Conservation (phyloP, 2,888 invertebrate genomes). For the Synergus umbraculus region DNA sequence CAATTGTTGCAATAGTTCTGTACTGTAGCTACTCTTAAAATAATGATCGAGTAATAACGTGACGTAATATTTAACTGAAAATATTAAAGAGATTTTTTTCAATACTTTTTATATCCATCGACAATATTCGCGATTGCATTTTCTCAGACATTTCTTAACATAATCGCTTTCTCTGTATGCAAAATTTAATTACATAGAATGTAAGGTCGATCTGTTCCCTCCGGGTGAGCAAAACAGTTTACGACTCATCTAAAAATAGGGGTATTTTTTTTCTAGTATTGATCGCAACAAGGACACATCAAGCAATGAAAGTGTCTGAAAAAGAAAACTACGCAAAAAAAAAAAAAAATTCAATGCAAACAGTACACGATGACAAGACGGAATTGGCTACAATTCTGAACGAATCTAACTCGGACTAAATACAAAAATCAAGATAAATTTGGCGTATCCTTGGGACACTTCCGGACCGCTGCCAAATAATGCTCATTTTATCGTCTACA, state of each 20-base stretch:
- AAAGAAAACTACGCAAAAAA: background rate
- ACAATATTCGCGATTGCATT: background rate
- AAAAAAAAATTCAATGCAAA: background rate
- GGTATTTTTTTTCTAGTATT: constrained; percentile 2
- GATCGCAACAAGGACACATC: constrained; percentile 4
- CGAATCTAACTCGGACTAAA: constrained; percentile 14
- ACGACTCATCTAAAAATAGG: constrained; percentile 23
- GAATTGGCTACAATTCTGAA: constrained; percentile 19
- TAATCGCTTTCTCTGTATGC: background rate
- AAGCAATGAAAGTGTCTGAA: background rate
- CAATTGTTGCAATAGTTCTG: constrained; percentile 14
- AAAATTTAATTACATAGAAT: background rate
- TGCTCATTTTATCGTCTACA: constrained; percentile 26
- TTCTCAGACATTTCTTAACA: background rate
- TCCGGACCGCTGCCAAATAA: constrained; percentile 30
- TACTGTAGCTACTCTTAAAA: background rate
- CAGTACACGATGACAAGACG: background rate
- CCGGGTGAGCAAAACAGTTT: background rate
- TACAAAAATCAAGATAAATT: constrained; percentile 30
- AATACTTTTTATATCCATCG: constrained; percentile 13
- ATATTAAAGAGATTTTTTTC: background rate
- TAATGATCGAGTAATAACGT: constrained; percentile 13
- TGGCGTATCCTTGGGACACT: constrained; percentile 19
- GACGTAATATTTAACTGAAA: background rate
- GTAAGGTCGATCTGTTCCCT: background rate